phyloP scores from a whole-genome alignment of 2,888 invertebrate genomes.

The Serrognathus titanus region DNA sequence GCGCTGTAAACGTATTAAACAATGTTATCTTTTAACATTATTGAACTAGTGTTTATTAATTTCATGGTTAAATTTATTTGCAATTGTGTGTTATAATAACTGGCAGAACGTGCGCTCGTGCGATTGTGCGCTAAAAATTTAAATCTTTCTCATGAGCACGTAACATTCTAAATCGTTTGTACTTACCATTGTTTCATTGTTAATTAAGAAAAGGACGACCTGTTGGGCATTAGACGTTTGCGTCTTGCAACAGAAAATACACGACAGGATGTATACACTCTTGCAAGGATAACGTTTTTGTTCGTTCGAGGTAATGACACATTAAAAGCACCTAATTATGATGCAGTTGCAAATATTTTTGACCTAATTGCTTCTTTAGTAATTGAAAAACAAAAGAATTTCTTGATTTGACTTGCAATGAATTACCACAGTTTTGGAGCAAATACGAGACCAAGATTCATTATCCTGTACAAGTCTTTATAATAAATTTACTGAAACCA shows the following conservation, averaged over 20 bases:
- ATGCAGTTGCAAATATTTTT: background rate
- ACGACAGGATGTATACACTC: too few relatives aligned
- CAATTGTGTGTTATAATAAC: background rate
- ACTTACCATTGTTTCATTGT: background rate
- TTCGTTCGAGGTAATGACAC: background rate
- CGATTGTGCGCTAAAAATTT: background rate
- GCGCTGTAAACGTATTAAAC: background rate
- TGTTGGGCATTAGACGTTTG: background rate
- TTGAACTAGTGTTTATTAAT: constrained; percentile 17
- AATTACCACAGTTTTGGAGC: too few relatives aligned
- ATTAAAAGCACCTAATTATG: background rate
- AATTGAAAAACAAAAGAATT: background rate
- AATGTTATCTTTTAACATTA: constrained; percentile 12
- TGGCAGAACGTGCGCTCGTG: background rate
- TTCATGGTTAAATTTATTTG: constrained; percentile 19
- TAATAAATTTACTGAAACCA: too few relatives aligned
- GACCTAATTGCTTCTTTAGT: background rate
- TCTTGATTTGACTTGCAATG: too few relatives aligned
- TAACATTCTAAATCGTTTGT: background rate
- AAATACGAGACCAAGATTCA: too few relatives aligned
- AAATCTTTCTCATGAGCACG: constrained; percentile 2
- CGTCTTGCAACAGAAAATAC: background rate
- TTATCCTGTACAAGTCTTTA: too few relatives aligned
- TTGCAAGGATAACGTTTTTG: background rate
- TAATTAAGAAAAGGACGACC: background rate